Conservation (phyloP, 2,113 vertebrate genomes). For the Colinus virginianus region DNA sequence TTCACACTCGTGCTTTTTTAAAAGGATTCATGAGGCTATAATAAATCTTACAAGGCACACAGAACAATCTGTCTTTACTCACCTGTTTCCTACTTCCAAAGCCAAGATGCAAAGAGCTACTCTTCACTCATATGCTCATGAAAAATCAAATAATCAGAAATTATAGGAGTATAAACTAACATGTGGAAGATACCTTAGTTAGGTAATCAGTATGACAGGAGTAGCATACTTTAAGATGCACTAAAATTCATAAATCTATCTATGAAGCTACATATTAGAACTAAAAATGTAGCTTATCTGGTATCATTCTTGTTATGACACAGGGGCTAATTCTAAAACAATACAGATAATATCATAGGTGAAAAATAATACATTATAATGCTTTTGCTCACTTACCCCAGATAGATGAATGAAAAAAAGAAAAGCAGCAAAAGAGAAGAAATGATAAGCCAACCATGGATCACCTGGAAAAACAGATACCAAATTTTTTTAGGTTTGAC, state of each 20-base stretch:
- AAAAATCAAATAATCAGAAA: background rate
- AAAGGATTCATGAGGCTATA: background rate
- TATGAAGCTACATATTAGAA: background rate
- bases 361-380: background rate
- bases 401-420: slow-evolving; percentile 98
- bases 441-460: slow-evolving; percentile 97
- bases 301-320: background rate
- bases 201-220: background rate
- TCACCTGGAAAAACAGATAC: slow-evolving; percentile 84
- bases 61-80: background rate
- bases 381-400: slow-evolving; percentile 87
- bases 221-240: background rate
- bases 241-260: background rate
- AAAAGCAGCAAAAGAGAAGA: slow-evolving; percentile 96
- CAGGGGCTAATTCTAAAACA: background rate
- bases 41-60: background rate
- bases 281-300: background rate
- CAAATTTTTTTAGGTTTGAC: background rate
- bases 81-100: background rate
- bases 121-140: background rate
- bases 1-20: background rate
- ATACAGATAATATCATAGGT: background rate
- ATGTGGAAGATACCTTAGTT: background rate
- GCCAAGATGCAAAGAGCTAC: background rate
- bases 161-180: background rate